Conservation (phyloP, 2,113 vertebrate species). For the human (Homo sapiens) region GRCh38 chrX:19029001-19029500, state of each 20-base stretch:
- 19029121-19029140: neutral
- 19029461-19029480: slow-evolving; percentile 24
- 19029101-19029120: slow-evolving; percentile 1
- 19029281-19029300: neutral
- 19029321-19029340: neutral
- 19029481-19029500: slow-evolving; percentile 34
- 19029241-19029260: slow-evolving; percentile 44
- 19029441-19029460: slow-evolving; percentile 38
- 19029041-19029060: neutral
- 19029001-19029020: slow-evolving; percentile 20
- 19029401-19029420: neutral
- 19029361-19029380: neutral
- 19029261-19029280: slow-evolving; percentile 6
- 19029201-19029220: slow-evolving; percentile 25
- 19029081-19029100: neutral
- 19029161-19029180: neutral
- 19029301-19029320: neutral
- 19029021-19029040: neutral
- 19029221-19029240: slow-evolving; percentile 1
- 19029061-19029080: neutral
- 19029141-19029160: neutral
- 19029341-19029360: neutral
- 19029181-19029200: slow-evolving; percentile 15
- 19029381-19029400: neutral
- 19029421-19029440: neutral